Evolutionary conservation across 2,888 invertebrate species (phyloP).

Genomic region (Gibbula magus): DNA sequence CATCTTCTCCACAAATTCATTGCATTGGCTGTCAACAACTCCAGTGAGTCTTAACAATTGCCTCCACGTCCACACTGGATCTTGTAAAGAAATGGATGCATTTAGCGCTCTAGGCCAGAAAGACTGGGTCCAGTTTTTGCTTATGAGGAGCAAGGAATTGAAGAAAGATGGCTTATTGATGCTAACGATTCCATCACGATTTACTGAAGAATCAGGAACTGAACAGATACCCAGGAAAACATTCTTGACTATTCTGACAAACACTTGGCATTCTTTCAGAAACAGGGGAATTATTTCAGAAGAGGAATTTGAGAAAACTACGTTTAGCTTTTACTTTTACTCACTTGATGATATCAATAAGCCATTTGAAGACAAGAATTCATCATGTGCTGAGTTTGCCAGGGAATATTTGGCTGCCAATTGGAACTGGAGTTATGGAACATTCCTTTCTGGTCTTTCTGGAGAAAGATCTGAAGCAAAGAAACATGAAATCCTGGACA

Average conservation of each 20-base stretch:
- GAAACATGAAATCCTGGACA: not conserved
- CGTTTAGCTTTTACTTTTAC: too few relatives aligned
- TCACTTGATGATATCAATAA: not conserved
- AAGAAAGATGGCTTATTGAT: not conserved
- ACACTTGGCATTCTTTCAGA: too few relatives aligned
- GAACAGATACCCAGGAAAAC: too few relatives aligned
- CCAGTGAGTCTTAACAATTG: too few relatives aligned
- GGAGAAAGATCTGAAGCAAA: not conserved
- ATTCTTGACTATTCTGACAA: too few relatives aligned
- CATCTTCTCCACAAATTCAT: too few relatives aligned
- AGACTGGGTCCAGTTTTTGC: not conserved
- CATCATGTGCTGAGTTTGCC: not conserved
- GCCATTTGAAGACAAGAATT: not conserved
- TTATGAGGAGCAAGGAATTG: not conserved
- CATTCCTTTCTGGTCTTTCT: not conserved
- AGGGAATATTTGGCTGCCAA: not conserved
- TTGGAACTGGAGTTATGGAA: not conserved
- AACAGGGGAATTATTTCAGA: too few relatives aligned
- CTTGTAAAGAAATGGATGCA: not conserved
- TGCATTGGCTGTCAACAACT: too few relatives aligned
- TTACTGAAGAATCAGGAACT: too few relatives aligned
- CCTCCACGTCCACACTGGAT: too few relatives aligned
- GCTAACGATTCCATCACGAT: not conserved
- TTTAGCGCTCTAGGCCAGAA: not conserved
- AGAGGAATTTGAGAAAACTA: too few relatives aligned